A percentile compares a stretch with the other conserved stretches of the same genome.
These are phyloP conservation scores for Macaria liturata DNA, from an alignment of 2,888 invertebrate species.

Conservation along the genomic window DNA sequence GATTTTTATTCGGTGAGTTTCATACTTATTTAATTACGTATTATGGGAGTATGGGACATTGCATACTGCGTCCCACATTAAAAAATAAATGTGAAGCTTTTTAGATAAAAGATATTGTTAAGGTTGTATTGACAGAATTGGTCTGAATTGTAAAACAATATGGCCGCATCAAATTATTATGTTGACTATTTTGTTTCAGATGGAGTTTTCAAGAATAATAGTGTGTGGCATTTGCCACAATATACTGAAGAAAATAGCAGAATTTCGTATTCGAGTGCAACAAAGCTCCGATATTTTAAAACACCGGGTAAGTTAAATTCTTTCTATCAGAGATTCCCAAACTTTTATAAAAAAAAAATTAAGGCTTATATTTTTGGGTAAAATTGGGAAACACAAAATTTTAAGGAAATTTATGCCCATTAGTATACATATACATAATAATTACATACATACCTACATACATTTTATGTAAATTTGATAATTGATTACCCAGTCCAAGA, in stretches of 20 bases:
- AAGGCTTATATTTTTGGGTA: not conserved
- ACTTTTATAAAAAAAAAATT: not conserved
- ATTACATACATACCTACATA: no score
- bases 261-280: slow-evolving; percentile 52
- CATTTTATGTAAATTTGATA: no score
- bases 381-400: not conserved
- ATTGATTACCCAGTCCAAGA: no score
- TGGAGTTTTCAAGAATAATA: slow-evolving; percentile 34
- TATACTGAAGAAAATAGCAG: slow-evolving; percentile 51
- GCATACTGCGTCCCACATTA: no score
- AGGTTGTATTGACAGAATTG: slow-evolving; percentile 18
- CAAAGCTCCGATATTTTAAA: slow-evolving; percentile 42
- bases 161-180: not conserved
- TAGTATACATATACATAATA: no score
- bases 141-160: not conserved
- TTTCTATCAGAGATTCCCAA: not conserved
- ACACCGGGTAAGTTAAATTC: slow-evolving; percentile 45
- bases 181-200: slow-evolving; percentile 37
- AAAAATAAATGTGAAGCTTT: no score
- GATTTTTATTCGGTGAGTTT: slow-evolving; percentile 49
- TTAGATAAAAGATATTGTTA: no score
- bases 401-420: not conserved
- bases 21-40: not conserved
- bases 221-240: slow-evolving; percentile 57
- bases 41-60: no score